These are phyloP conservation scores for Sebastes oblongus DNA, from an alignment of 2,797 vertebrate genomes.

Conservation along the genomic window DNA sequence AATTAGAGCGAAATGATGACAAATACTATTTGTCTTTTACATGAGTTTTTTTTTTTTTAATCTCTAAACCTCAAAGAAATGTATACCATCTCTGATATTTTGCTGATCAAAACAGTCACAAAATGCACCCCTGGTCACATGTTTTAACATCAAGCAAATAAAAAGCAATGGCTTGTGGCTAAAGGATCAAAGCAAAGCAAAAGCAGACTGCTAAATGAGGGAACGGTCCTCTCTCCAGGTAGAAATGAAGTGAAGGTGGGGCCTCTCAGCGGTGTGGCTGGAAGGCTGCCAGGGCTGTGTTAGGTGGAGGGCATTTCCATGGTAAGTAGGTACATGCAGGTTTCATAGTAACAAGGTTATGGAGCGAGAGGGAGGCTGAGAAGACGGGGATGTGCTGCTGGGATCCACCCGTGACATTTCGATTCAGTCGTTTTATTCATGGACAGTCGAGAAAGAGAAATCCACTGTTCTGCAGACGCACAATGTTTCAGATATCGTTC, in stretches of 20 bases:
- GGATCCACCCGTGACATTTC: slow-evolving; percentile 37
- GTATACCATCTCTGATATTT: slow-evolving; percentile 16
- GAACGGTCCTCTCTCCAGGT: slow-evolving; percentile 25
- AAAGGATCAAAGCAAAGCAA: slow-evolving; percentile 50
- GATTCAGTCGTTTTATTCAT: slow-evolving; percentile 48
- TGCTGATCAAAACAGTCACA: slow-evolving; percentile 29
- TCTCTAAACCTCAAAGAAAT: slow-evolving; percentile 14
- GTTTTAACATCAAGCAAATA: slow-evolving; percentile 43
- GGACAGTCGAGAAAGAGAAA: slow-evolving; percentile 26
- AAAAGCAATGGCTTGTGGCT: slow-evolving; percentile 43
- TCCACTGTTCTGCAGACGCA: slow-evolving; percentile 33
- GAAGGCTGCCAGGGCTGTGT: slow-evolving; percentile 26
- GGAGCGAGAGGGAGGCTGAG: slow-evolving; percentile 35
- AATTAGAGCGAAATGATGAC: not conserved
- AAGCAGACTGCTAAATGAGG: slow-evolving; percentile 26
- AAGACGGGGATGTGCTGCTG: slow-evolving; percentile 13
- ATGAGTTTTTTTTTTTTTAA: not conserved
- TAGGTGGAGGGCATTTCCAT: slow-evolving; percentile 46
- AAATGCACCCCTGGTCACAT: slow-evolving; percentile 16
- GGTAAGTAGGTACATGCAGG: slow-evolving; percentile 56
- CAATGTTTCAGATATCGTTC: slow-evolving; percentile 33
- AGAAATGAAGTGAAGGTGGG: slow-evolving; percentile 25
- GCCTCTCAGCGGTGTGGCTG: slow-evolving; percentile 18
- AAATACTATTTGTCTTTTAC: slow-evolving; percentile 15
- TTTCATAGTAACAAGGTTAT: slow-evolving; percentile 48